phyloP scores from a whole-genome alignment of 1,140 invertebrate species.

The Tribolium castaneum region DNA sequence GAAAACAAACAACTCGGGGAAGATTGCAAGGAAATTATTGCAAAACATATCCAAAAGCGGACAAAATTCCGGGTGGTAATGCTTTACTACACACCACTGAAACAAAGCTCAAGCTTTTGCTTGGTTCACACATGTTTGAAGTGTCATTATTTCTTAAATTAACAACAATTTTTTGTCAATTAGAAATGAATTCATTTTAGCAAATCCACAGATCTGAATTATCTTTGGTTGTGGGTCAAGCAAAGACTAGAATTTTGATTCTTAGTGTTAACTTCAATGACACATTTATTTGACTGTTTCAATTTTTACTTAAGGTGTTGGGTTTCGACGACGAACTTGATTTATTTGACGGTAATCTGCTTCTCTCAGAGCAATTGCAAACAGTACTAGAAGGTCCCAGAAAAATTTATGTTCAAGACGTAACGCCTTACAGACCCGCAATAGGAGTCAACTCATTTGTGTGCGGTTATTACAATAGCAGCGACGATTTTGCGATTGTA shows the following conservation, averaged over 20 bases:
- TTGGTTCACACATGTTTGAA: too few relatives aligned
- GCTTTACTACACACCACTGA: too few relatives aligned
- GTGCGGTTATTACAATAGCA: constrained; percentile 6
- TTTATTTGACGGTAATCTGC: not conserved
- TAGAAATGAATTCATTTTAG: too few relatives aligned
- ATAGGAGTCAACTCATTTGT: not conserved
- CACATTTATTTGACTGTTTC: not conserved
- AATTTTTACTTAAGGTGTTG: not conserved
- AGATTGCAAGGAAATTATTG: not conserved
- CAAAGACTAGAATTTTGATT: too few relatives aligned
- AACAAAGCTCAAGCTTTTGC: too few relatives aligned
- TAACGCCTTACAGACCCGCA: not conserved
- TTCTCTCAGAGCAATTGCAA: not conserved
- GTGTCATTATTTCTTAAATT: too few relatives aligned
- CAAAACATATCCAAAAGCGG: not conserved
- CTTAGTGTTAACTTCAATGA: too few relatives aligned
- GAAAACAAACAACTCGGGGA: not conserved
- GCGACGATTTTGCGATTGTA: not conserved
- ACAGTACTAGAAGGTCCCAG: not conserved
- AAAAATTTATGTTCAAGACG: not conserved
- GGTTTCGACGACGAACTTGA: constrained; percentile 19
- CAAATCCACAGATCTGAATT: too few relatives aligned
- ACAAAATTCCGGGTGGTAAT: constrained; percentile 19
- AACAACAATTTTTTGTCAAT: too few relatives aligned
- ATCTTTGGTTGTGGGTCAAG: too few relatives aligned